Conservation (phyloP, 2,113 vertebrate species). For the Xyliphius kryptos region DNA sequence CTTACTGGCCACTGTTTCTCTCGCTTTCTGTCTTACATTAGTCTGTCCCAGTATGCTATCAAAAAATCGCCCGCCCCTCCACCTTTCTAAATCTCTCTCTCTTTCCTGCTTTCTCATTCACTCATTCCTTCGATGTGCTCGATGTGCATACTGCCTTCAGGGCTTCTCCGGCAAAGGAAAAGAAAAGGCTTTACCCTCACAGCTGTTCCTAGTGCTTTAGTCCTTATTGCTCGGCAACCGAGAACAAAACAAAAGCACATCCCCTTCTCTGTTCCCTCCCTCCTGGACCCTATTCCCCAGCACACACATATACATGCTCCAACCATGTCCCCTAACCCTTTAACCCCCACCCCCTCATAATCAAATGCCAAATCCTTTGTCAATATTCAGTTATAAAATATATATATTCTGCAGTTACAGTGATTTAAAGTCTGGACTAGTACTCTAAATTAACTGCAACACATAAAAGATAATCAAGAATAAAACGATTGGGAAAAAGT, state of each 20-base stretch:
- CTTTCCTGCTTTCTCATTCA: slow-evolving; percentile 23
- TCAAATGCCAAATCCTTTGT: slow-evolving; percentile 45
- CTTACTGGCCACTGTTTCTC: too few relatives aligned
- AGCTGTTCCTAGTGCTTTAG: slow-evolving; percentile 64
- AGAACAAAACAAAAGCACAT: slow-evolving; percentile 66
- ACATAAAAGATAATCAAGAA: too few relatives aligned
- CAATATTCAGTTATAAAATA: slow-evolving; percentile 38
- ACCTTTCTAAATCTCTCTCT: too few relatives aligned
- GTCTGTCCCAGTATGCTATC: not conserved
- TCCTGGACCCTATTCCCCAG: slow-evolving; percentile 42
- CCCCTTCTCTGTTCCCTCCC: slow-evolving; percentile 41
- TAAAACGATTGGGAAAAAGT: too few relatives aligned
- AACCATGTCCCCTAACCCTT: too few relatives aligned
- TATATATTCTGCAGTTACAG: slow-evolving; percentile 38
- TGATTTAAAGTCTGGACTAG: too few relatives aligned
- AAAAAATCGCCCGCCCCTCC: slow-evolving; percentile 11
- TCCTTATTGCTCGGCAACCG: slow-evolving; percentile 66
- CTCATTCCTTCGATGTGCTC: slow-evolving; percentile 38
- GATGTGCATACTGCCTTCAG: slow-evolving; percentile 54
- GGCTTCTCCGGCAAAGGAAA: slow-evolving; percentile 61
- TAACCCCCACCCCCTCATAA: slow-evolving; percentile 25
- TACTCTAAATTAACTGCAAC: too few relatives aligned
- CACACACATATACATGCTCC: too few relatives aligned
- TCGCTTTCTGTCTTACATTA: slow-evolving; percentile 9
- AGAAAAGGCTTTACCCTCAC: slow-evolving; percentile 69